Base-by-base conservation (phyloP, 2,888 invertebrate genomes). In the Acanthosepion esculentum region DNA sequence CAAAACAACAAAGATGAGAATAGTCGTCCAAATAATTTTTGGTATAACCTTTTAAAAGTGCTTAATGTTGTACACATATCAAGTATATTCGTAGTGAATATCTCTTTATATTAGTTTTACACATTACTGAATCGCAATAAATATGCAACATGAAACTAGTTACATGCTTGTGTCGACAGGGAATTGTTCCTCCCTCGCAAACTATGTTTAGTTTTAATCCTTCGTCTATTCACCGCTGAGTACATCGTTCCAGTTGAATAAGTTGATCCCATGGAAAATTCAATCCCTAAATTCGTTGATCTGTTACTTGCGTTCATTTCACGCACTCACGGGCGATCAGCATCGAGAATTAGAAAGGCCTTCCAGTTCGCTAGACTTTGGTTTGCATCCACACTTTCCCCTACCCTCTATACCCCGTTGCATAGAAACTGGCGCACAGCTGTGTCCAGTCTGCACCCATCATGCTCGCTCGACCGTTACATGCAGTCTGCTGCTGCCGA, bases 361-460 rank as follows among this genome's bases (percentile, higher is more conserved):
- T 78, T 78, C 78, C 78, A n/a, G 78, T n/a, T n/a, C n/a, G 78
- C 78, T 78, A n/a, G 78, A n/a, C n/a, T n/a, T n/a, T n/a, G 12
- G n/a, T 78, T 78, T 78, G 78, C 78, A 78, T 78, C 33, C n/a
- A n/a, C 12, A 12, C 78, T 78, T n/a, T n/a, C n/a, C 10, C 64
- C n/a, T 12, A 29, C 78, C 33, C 78, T 12, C 15, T n/a, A 8
- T 33, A 3, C 78, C 59, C 33, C n/a, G 78, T 78, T 78, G 78
- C 78, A 78, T 78, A 18, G 78, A n/a, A 78, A 78, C 78, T 15
- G n/a, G 4, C n/a, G n/a, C n/a, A 78, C 78, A 78, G 78, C 78
- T 78, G 78, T 78, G 78, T 78, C 78, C n/a, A 78, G 78, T 78
- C 78, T 78, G 78, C 78, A 78, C 78, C 78, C n/a, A 78, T 78